Conservation (phyloP, 2,113 vertebrate species). For the Sialia sialis region DNA sequence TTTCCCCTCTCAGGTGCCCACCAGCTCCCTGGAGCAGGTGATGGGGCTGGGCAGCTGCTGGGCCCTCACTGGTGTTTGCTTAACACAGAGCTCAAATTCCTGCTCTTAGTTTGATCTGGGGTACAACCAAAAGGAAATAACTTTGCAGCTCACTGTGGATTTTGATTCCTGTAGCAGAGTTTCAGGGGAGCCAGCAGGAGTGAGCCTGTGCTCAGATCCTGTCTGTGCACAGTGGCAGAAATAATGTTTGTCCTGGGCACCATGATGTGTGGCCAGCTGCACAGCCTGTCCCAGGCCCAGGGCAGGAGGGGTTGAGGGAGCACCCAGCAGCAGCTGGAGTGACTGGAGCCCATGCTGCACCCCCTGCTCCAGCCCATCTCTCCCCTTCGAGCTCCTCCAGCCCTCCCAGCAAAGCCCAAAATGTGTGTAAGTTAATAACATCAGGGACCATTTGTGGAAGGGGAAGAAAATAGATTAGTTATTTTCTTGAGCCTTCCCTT, state of each 20-base stretch:
- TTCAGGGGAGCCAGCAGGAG: background rate
- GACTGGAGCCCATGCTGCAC: background rate
- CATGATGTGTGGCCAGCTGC: background rate
- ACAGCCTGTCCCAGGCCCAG: background rate
- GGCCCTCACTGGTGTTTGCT: background rate
- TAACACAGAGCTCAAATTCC: background rate
- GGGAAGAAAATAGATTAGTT: background rate
- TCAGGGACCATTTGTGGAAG: background rate
- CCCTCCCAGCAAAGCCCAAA: background rate
- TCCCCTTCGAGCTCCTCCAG: background rate
- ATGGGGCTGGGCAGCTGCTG: background rate
- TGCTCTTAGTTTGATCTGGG: background rate
- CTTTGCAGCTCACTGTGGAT: background rate
- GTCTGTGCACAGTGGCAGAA: background rate
- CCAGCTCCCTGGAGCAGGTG: background rate
- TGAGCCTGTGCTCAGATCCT: background rate
- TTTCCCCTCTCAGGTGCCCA: background rate
- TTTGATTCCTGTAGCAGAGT: background rate
- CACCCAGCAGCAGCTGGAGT: background rate
- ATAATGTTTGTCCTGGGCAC: background rate
- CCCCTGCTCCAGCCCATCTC: background rate
- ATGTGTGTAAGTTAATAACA: background rate
- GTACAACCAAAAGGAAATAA: conserved; percentile 16
- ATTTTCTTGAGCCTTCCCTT: background rate
- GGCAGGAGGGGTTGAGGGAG: background rate